Conservation (phyloP, 2,797 vertebrate species). For the Odontamblyopus lacepedii region DNA sequence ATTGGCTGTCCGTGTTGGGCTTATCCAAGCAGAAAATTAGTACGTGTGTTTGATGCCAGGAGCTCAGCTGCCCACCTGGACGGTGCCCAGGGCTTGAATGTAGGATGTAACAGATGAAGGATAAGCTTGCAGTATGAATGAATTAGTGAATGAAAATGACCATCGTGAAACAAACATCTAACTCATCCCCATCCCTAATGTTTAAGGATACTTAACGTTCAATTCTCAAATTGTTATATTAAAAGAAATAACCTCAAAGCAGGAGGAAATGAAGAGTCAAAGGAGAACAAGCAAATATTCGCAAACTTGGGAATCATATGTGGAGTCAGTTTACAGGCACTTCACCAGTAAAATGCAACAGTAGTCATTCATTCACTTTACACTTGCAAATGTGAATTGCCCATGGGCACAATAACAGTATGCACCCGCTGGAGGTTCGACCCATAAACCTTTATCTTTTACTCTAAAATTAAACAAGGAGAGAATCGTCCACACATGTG, state of each 20-base stretch:
- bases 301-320: not conserved
- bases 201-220: not conserved
- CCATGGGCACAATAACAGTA: not conserved
- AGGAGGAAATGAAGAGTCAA: not conserved
- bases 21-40: constrained; percentile 70
- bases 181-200: too few relatives aligned
- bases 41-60: constrained; percentile 53
- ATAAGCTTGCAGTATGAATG: constrained; percentile 9
- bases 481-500: not conserved
- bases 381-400: not conserved
- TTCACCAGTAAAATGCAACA: not conserved
- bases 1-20: constrained; percentile 52
- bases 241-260: not conserved
- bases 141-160: constrained; percentile 10
- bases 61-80: constrained; percentile 66
- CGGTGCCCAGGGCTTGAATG: constrained; percentile 44
- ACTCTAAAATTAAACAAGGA: not conserved
- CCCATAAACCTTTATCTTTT: not conserved
- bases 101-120: constrained; percentile 37
- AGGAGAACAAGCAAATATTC: not conserved
- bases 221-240: not conserved
- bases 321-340: not conserved
- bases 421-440: not conserved
- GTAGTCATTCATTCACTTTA: not conserved
- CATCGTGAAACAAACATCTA: not conserved